Evolutionary conservation across 2,888 invertebrate genomes (phyloP), one percentile per base, ranked within the genome.

Genomic region (Tethea ocularis): DNA sequence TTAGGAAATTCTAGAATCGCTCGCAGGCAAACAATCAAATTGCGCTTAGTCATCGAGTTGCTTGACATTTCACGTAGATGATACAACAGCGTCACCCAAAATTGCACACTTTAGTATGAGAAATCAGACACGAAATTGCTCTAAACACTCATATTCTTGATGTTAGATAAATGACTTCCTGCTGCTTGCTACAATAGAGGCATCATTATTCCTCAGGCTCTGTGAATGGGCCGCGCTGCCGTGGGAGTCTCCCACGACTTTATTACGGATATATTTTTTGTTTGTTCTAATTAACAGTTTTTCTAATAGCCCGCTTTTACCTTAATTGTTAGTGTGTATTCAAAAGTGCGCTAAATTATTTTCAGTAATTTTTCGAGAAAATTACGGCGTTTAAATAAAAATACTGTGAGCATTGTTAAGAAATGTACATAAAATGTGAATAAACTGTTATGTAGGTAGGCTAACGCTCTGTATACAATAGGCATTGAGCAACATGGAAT

Each of bases 111-210:
- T 89, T 88, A 84, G 86, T 81, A 88, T 87, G 86, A 86, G 89
- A 91, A 92, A 90, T 90, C 88, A 86, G 87, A 87, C 88, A 86
- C 88, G 80, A 91, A 93, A 93, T 92, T 91, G 88, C 88, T 91
- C 83, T 88, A 88, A 91, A 91, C 91, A 87, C 85, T 92, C 88
- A 92, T 92, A 93, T 92, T 92, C 90, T 90, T 91, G 91, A 92
- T 93, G 92, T 87, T 90, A 91, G 92, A 92, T 92, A 93, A 93
- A 92, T 91, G 84, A 92, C 93, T 93, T 93, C 93, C 93, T 92
- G 92, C 87, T 87, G 82, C 70, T 78, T 80, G 77, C 77, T 79
- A 93, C 92, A 93, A 92, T 92, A 79, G 91, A 87, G 84, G 82
- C 90, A 87, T 91, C 92, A 92, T 93, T 92, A 93, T 87, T 88